Conservation (phyloP, 2,113 vertebrate species). For the Elephas maximus region DNA sequence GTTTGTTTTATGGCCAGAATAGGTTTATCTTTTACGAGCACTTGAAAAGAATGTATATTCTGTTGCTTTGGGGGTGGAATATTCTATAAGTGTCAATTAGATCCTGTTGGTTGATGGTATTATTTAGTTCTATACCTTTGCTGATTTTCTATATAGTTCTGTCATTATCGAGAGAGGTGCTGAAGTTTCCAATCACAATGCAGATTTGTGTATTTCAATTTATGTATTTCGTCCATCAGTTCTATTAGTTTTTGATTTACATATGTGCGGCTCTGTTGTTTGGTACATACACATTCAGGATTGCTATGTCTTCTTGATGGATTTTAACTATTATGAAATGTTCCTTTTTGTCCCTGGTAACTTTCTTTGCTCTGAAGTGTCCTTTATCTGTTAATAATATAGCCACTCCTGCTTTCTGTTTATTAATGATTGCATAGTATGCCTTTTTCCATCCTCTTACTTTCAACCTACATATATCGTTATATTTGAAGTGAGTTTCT, state of each 20-base stretch:
- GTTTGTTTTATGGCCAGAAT: background rate
- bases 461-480: background rate
- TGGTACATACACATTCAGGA: background rate
- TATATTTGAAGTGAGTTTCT: too few species aligned
- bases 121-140: background rate
- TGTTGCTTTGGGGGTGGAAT: background rate
- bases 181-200: background rate
- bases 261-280: background rate
- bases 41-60: background rate
- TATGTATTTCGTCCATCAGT: background rate
- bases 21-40: background rate
- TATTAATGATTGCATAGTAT: background rate
- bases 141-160: background rate
- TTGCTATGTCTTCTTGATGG: background rate
- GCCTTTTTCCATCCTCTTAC: background rate
- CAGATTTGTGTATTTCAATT: background rate
- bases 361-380: background rate
- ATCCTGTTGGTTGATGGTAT: background rate
- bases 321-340: background rate
- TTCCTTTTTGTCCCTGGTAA: background rate
- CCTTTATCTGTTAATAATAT: background rate
- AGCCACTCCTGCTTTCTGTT: too few species aligned
- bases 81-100: background rate
- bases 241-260: background rate
- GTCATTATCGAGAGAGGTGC: background rate